A percentile compares a stretch with the other conserved stretches of the same genome.
These are phyloP conservation scores for Euspilapteryx auroguttella DNA, from an alignment of 2,888 invertebrate genomes.

Conservation along the genomic window DNA sequence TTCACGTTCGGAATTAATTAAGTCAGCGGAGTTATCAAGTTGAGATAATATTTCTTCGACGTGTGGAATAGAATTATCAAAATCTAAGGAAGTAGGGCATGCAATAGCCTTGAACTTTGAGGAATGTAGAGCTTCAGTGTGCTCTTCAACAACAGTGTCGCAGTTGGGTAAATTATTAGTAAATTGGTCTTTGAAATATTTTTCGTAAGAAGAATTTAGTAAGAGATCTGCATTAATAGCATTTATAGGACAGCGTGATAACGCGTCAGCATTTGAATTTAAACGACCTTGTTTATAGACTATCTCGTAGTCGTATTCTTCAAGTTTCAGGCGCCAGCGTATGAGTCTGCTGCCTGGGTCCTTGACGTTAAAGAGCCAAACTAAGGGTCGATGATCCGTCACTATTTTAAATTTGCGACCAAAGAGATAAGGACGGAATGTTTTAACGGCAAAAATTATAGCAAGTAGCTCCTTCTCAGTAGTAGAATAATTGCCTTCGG, in stretches of 20 bases:
- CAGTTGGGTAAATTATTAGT: not conserved
- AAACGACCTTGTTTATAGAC: no score
- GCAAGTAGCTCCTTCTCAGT: constrained; percentile 12
- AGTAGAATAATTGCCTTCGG: constrained; percentile 5
- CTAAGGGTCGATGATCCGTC: constrained; percentile 12
- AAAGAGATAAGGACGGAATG: constrained; percentile 11
- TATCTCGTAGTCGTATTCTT: no score
- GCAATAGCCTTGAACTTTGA: constrained; percentile 5
- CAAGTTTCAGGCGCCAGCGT: no score
- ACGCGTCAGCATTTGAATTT: no score
- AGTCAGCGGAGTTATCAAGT: not conserved
- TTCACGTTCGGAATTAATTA: constrained; percentile 2
- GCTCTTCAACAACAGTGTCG: constrained; percentile 2
- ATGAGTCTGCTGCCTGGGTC: constrained; percentile 12
- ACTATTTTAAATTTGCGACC: no score
- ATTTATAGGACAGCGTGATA: no score
- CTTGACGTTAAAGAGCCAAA: constrained; percentile 12
- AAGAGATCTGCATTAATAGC: no score
- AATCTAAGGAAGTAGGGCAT: constrained; percentile 6
- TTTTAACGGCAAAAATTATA: constrained; percentile 11
- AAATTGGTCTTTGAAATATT: not conserved
- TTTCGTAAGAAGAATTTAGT: not conserved
- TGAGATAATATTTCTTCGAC: not conserved
- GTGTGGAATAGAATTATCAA: constrained; percentile 3
- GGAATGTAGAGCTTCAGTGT: constrained; percentile 4